These are phyloP conservation scores for Uropsilus gracilis DNA, from an alignment of 2,113 vertebrate genomes.

Conservation along the genomic window DNA sequence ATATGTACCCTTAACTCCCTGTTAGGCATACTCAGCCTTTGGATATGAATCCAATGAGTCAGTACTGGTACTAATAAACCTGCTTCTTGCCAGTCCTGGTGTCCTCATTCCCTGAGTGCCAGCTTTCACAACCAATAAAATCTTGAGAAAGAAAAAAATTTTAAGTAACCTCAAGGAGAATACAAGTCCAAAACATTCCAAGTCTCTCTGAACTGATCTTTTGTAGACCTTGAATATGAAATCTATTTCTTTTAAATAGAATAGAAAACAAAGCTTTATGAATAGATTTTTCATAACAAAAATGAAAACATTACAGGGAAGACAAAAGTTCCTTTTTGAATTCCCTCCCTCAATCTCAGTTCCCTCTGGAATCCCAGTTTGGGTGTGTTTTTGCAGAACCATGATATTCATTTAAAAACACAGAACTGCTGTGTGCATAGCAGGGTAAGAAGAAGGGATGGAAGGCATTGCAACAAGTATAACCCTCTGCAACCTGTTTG, in stretches of 20 bases:
- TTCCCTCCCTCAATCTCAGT: neutral
- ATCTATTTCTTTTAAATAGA: conserved; percentile 1
- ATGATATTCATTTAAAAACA: neutral
- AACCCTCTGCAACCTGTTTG: neutral
- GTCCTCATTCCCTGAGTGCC: too few species aligned
- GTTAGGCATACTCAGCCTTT: too few species aligned
- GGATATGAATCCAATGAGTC: too few species aligned
- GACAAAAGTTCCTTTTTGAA: neutral
- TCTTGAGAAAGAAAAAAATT: too few species aligned
- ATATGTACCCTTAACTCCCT: too few species aligned
- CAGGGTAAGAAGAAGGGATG: neutral
- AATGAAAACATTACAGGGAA: conserved; percentile 23
- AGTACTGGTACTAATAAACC: too few species aligned
- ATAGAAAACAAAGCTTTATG: neutral
- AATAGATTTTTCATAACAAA: neutral
- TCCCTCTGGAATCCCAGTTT: neutral
- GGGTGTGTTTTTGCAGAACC: neutral
- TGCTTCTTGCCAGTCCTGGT: too few species aligned
- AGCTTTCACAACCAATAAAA: too few species aligned
- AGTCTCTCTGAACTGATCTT: conserved; percentile 33
- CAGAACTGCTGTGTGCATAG: neutral
- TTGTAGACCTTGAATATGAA: neutral
- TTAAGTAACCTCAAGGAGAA: conserved; percentile 44
- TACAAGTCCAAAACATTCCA: conserved; percentile 41
- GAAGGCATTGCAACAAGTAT: neutral